Conservation (phyloP, 2,113 vertebrate genomes). For the Neogobius melanostomus region DNA sequence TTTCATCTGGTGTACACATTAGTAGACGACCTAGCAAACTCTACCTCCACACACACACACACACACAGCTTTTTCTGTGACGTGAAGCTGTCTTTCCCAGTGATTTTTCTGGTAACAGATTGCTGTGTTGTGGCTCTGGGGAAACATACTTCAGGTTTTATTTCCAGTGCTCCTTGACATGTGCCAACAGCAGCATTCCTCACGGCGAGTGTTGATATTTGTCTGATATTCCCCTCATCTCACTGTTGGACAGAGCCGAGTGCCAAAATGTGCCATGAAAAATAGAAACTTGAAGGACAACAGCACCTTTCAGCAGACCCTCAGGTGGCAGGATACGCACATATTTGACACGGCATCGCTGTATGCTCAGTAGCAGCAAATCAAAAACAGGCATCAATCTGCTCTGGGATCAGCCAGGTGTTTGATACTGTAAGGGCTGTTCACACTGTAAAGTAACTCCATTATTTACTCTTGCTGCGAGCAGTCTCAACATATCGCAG, state of each 20-base stretch:
- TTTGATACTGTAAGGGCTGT: neutral
- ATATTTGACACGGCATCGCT: slow-evolving; percentile 67
- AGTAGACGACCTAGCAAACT: slow-evolving; percentile 32
- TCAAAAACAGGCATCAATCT: slow-evolving; percentile 16
- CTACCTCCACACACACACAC: slow-evolving; percentile 1
- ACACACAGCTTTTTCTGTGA: neutral
- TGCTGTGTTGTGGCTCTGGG: slow-evolving; percentile 2
- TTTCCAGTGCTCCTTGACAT: slow-evolving; percentile 7
- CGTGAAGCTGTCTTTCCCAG: neutral
- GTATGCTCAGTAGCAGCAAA: slow-evolving; percentile 50
- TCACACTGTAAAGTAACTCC: slow-evolving; percentile 7
- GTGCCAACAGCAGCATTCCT: slow-evolving; percentile 17
- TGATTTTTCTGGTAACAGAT: neutral
- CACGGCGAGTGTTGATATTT: slow-evolving; percentile 30
- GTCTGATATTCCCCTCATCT: slow-evolving; percentile 20
- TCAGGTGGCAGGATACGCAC: slow-evolving; percentile 38
- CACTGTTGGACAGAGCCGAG: slow-evolving; percentile 24
- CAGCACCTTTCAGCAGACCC: slow-evolving; percentile 56
- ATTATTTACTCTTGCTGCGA: slow-evolving; percentile 14
- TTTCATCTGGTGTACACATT: slow-evolving; percentile 44
- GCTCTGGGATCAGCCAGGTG: slow-evolving; percentile 13
- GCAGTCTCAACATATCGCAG: slow-evolving; percentile 1
- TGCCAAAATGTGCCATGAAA: slow-evolving; percentile 31
- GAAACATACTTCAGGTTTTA: neutral
- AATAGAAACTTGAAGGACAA: slow-evolving; percentile 43